These are phyloP conservation scores for Pelobates fuscus DNA, from an alignment of 2,113 vertebrate genomes.

Conservation along the genomic window DNA sequence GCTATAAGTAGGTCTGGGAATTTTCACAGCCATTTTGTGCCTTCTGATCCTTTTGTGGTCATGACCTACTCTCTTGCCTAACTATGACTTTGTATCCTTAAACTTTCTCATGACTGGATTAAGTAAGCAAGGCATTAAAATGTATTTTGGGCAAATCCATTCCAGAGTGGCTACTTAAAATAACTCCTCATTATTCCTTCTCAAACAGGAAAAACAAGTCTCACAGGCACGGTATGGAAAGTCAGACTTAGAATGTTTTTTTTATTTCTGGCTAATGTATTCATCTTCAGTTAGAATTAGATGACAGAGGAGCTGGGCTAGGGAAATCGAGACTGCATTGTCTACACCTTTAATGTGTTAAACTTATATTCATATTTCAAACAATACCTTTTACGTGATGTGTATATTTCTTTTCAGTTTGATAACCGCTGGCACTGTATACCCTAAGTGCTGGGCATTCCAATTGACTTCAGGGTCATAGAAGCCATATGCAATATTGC, in stretches of 20 bases:
- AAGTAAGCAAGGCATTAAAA: constrained; percentile 10
- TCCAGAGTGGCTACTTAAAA: background rate
- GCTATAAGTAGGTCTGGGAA: background rate
- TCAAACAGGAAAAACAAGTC: background rate
- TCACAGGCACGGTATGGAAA: background rate
- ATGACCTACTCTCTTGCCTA: background rate
- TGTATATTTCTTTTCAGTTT: too few species aligned
- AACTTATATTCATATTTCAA: too few species aligned
- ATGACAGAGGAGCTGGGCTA: background rate
- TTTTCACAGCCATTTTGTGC: background rate
- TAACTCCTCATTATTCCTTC: background rate
- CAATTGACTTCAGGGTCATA: too few species aligned
- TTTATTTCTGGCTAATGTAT: too few species aligned
- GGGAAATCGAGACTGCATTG: background rate
- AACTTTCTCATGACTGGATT: constrained; percentile 12
- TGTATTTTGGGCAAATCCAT: constrained; percentile 24
- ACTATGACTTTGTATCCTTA: constrained; percentile 14
- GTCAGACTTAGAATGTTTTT: too few species aligned
- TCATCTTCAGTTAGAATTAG: background rate
- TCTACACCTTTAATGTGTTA: too few species aligned
- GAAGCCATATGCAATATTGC: too few species aligned
- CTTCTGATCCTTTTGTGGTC: background rate
- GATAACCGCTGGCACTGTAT: too few species aligned
- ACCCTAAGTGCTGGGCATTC: too few species aligned
- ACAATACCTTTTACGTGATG: too few species aligned